Conservation (phyloP, 1,140 invertebrate genomes). For the Temnothorax curvispinosus region DNA sequence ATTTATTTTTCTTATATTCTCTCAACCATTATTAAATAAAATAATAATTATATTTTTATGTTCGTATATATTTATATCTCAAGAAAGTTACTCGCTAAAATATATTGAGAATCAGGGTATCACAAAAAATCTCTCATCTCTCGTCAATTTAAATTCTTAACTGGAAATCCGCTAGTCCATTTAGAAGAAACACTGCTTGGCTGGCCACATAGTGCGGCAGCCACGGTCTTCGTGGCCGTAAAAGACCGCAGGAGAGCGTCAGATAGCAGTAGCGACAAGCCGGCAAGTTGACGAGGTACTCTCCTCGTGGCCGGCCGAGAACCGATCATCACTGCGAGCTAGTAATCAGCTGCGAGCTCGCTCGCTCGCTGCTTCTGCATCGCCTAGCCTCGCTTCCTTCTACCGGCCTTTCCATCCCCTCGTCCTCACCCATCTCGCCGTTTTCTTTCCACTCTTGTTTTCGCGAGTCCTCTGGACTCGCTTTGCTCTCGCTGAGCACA, state of each 20-base stretch:
- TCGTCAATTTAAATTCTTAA: background rate
- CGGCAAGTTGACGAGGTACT: slow-evolving; percentile 67
- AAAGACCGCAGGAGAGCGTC: slow-evolving; percentile 57
- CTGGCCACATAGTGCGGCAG: slow-evolving; percentile 44
- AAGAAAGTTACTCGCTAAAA: background rate
- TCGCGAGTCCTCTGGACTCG: slow-evolving; percentile 56
- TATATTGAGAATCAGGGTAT: background rate
- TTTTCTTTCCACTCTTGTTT: slow-evolving; percentile 38
- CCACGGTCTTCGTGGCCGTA: slow-evolving; percentile 62
- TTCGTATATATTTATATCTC: background rate
- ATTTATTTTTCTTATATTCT: background rate
- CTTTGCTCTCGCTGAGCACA: slow-evolving; percentile 71
- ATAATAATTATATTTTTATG: background rate
- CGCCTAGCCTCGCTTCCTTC: slow-evolving; percentile 10
- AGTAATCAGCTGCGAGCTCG: slow-evolving; percentile 76
- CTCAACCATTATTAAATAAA: background rate
- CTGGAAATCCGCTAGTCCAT: slow-evolving; percentile 25
- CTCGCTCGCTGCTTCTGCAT: slow-evolving; percentile 19
- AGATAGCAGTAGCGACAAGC: slow-evolving; percentile 64
- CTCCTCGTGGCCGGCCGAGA: slow-evolving; percentile 58
- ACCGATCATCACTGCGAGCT: slow-evolving; percentile 77
- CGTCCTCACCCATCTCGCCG: background rate
- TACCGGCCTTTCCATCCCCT: slow-evolving; percentile 10
- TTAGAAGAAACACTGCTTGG: slow-evolving; percentile 9
- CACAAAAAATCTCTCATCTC: background rate